A percentile compares a stretch with the other conserved stretches of the same genome.
phyloP scores from a whole-genome alignment of 2,888 invertebrate genomes.

The Drosophila macrospina region DNA sequence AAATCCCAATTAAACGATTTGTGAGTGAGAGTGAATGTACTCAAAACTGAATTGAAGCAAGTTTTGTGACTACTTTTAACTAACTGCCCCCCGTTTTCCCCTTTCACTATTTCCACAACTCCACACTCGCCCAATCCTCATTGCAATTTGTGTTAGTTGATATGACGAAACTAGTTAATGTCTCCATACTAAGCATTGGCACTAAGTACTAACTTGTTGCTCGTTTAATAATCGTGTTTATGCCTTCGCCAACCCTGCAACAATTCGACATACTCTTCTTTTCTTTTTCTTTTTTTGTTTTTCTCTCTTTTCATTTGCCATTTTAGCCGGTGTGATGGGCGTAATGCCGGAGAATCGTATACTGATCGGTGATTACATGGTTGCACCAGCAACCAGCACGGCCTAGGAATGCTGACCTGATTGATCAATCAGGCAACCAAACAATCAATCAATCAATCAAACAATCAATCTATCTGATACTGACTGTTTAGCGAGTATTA shows the following conservation, averaged over 20 bases:
- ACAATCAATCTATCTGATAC: background rate
- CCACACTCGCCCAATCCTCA: conserved; percentile 1
- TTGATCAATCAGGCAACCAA: conserved; percentile 18
- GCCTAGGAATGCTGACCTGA: conserved; percentile 51
- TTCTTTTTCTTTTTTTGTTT: conserved; percentile 43
- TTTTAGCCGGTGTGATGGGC: conserved; percentile 86
- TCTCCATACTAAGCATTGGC: conserved; percentile 30
- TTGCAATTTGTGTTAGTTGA: conserved; percentile 68
- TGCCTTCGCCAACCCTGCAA: background rate
- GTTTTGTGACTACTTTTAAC: conserved; percentile 53
- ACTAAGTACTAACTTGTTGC: conserved; percentile 42
- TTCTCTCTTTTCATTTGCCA: conserved; percentile 31
- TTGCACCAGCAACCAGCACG: conserved; percentile 86
- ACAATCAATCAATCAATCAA: background rate
- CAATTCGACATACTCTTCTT: conserved; percentile 21
- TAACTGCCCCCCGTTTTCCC: conserved; percentile 9
- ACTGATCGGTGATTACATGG: conserved; percentile 88
- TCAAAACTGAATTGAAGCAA: conserved; percentile 23
- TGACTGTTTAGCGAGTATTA: conserved; percentile 9
- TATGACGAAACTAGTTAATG: conserved; percentile 63
- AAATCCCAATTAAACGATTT: conserved; percentile 12
- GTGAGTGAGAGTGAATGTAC: conserved; percentile 53
- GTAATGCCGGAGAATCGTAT: conserved; percentile 88
- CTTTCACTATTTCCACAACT: too few species aligned
- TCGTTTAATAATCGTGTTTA: conserved; percentile 22